These are phyloP conservation scores for Rotaria magnacalcarata DNA, from an alignment of 2,888 invertebrate genomes.

Conservation along the genomic window DNA sequence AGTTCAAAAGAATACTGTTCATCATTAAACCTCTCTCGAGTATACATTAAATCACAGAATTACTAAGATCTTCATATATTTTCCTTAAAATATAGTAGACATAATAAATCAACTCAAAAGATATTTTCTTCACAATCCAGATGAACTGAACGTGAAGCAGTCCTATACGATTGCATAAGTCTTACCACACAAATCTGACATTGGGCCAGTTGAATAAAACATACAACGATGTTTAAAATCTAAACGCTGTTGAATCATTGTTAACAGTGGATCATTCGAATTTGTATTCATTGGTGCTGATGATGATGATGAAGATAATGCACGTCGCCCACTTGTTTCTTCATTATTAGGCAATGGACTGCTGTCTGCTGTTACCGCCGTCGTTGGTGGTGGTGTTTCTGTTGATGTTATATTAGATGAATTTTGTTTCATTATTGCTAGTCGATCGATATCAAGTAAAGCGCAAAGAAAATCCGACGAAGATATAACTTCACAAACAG, in stretches of 20 bases:
- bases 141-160: background rate
- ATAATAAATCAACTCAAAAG: no score
- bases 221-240: slow-evolving; percentile 37
- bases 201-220: slow-evolving; percentile 36
- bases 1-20: no score
- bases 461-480: slow-evolving; percentile 1
- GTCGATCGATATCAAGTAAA: slow-evolving; percentile 31
- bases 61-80: no score
- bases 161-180: no score
- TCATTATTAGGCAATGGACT: background rate
- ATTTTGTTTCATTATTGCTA: background rate
- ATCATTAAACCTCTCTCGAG: no score
- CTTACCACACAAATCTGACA: background rate
- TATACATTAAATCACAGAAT: no score
- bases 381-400: no score
- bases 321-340: background rate
- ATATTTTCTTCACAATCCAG: no score
- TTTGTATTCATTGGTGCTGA: background rate
- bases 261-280: background rate
- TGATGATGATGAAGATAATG: slow-evolving; percentile 25
- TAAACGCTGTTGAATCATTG: slow-evolving; percentile 17
- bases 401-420: background rate
- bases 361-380: background rate
- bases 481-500: slow-evolving; percentile 32
- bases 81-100: no score